Evolutionary conservation across 2,888 invertebrate species (phyloP).

Genomic region (Limenitis camilla): DNA sequence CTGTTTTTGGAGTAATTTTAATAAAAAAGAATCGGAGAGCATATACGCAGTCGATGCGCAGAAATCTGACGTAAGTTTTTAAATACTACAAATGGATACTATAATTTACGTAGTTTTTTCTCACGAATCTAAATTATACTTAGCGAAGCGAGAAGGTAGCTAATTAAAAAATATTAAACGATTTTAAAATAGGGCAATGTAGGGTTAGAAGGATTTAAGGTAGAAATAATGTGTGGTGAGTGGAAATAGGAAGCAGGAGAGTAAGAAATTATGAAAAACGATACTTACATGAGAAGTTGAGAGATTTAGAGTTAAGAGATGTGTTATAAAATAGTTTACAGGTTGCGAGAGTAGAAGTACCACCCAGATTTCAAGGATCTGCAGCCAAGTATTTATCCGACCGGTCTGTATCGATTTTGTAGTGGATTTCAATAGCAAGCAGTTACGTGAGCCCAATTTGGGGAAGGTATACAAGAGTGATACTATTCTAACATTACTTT

Average conservation of each 20-base stretch:
- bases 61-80: constrained; percentile 48
- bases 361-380: constrained; percentile 61
- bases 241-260: too few relatives aligned
- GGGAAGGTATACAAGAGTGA: constrained; percentile 34
- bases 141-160: too few relatives aligned
- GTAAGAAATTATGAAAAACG: background rate
- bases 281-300: background rate
- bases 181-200: too few relatives aligned
- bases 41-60: constrained; percentile 45
- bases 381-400: constrained; percentile 48
- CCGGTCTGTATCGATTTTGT: constrained; percentile 69
- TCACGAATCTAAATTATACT: too few relatives aligned
- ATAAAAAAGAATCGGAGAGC: constrained; percentile 29
- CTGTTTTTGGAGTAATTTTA: constrained; percentile 46
- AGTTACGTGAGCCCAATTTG: constrained; percentile 32
- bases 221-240: too few relatives aligned
- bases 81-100: too few relatives aligned
- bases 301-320: too few relatives aligned
- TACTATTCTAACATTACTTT: too few relatives aligned
- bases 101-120: too few relatives aligned
- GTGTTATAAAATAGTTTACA: constrained; percentile 23
- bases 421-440: constrained; percentile 33
- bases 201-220: too few relatives aligned
- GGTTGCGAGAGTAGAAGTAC: constrained; percentile 53
- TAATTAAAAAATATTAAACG: too few relatives aligned